A percentile compares a stretch with the other conserved stretches of the same genome.
These are phyloP conservation scores for Aplocera efformata DNA, from an alignment of 2,888 invertebrate genomes.

Conservation along the genomic window DNA sequence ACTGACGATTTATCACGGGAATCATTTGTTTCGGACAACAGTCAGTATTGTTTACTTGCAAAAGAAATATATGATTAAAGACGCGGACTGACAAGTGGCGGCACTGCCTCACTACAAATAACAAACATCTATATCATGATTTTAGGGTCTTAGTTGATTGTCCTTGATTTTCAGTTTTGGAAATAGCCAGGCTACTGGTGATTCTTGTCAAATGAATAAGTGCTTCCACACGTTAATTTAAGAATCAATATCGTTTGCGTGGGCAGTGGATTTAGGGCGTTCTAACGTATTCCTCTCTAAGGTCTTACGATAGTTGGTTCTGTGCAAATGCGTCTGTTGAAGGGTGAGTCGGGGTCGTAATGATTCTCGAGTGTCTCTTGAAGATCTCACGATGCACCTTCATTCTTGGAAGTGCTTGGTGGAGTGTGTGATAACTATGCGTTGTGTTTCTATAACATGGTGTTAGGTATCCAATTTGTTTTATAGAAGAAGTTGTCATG, in stretches of 20 bases:
- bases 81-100: conserved; percentile 14
- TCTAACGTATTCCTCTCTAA: no score
- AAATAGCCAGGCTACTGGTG: no score
- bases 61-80: conserved; percentile 31
- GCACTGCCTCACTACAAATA: no score
- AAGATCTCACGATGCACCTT: conserved; percentile 37
- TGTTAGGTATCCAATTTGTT: no score
- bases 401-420: conserved; percentile 15
- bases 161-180: no score
- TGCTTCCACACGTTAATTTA: no score
- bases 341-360: conserved; percentile 16
- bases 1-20: conserved; percentile 58
- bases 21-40: conserved; percentile 54
- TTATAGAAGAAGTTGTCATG: conserved; percentile 20
- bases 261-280: no score
- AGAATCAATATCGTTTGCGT: not conserved
- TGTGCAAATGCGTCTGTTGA: no score
- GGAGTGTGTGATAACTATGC: conserved; percentile 8
- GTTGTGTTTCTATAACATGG: not conserved
- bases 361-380: conserved; percentile 24
- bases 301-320: no score
- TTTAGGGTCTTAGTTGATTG: no score
- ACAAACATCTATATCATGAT: no score
- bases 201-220: no score
- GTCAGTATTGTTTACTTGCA: conserved; percentile 44